These are phyloP conservation scores for Sceloporus tristichus DNA, from an alignment of 2,113 vertebrate genomes.

Conservation along the genomic window DNA sequence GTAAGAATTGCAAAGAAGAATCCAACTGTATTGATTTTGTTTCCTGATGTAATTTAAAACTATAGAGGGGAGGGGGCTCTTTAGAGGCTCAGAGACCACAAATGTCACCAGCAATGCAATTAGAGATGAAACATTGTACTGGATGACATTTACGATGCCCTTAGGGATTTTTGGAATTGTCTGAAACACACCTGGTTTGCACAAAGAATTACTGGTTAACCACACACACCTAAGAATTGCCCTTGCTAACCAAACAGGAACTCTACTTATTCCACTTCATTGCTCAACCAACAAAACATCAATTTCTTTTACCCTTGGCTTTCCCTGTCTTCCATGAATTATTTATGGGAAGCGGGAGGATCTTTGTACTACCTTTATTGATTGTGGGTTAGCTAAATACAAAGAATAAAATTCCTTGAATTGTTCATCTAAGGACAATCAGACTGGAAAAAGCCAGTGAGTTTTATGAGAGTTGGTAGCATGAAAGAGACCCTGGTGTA, in stretches of 20 bases:
- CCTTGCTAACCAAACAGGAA: slow-evolving; percentile 23
- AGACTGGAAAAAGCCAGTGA: neutral
- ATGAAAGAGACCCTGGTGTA: neutral
- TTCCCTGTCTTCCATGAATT: slow-evolving; percentile 21
- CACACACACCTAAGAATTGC: slow-evolving; percentile 2
- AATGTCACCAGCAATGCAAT: slow-evolving; percentile 5
- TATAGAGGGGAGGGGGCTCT: slow-evolving; percentile 2
- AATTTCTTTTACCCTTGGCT: slow-evolving; percentile 43
- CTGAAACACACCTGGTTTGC: neutral
- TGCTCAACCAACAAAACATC: slow-evolving; percentile 26
- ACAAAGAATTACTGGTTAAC: neutral
- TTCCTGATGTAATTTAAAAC: slow-evolving; percentile 30
- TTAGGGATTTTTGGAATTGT: neutral
- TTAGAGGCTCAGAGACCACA: slow-evolving; percentile 15
- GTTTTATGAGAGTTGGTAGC: neutral
- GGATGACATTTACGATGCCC: neutral
- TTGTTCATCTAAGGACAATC: neutral
- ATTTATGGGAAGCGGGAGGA: neutral
- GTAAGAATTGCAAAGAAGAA: neutral
- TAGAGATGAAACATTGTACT: slow-evolving; percentile 11
- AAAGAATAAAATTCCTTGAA: neutral
- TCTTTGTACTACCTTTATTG: neutral
- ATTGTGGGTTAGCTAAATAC: neutral
- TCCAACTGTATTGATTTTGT: slow-evolving; percentile 34
- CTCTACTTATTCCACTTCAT: slow-evolving; percentile 31